Evolutionary conservation across 2,888 invertebrate species (phyloP).

Genomic region (Sthenelais limicola): DNA sequence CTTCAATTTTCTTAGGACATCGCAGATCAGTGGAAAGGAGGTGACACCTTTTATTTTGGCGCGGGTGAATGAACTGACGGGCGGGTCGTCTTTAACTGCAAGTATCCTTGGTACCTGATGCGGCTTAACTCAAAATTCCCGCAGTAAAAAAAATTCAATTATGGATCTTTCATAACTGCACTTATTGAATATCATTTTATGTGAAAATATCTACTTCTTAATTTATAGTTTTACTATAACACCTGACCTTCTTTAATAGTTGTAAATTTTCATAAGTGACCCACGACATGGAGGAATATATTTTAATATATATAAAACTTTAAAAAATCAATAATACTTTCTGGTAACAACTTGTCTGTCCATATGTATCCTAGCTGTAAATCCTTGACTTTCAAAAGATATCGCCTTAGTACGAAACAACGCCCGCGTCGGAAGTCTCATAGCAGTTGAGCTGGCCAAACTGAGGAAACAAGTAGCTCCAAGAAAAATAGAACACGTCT

Average conservation of each 20-base stretch:
- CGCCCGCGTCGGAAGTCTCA: slow-evolving; percentile 75
- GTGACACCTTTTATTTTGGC: slow-evolving; percentile 93
- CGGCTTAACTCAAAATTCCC: not conserved
- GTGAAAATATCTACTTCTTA: not conserved
- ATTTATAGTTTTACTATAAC: no score
- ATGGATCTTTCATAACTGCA: not conserved
- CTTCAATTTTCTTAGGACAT: no score
- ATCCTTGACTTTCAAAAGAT: slow-evolving; percentile 73
- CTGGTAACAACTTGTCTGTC: no score
- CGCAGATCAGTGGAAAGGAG: no score
- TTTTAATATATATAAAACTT: no score
- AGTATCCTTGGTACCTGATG: slow-evolving; percentile 78
- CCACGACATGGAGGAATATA: no score
- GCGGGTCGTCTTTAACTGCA: slow-evolving; percentile 85
- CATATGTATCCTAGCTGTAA: no score
- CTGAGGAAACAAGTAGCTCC: slow-evolving; percentile 10
- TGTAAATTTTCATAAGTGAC: no score
- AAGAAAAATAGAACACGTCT: slow-evolving; percentile 13
- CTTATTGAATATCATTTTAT: not conserved
- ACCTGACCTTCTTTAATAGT: no score
- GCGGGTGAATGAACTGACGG: slow-evolving; percentile 84
- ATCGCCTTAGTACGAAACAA: slow-evolving; percentile 94
- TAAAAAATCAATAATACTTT: no score
- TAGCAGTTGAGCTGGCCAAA: slow-evolving; percentile 59
- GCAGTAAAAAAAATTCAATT: not conserved